These are phyloP conservation scores for Epicampocera succincta DNA, from an alignment of 2,888 invertebrate species.

Conservation along the genomic window DNA sequence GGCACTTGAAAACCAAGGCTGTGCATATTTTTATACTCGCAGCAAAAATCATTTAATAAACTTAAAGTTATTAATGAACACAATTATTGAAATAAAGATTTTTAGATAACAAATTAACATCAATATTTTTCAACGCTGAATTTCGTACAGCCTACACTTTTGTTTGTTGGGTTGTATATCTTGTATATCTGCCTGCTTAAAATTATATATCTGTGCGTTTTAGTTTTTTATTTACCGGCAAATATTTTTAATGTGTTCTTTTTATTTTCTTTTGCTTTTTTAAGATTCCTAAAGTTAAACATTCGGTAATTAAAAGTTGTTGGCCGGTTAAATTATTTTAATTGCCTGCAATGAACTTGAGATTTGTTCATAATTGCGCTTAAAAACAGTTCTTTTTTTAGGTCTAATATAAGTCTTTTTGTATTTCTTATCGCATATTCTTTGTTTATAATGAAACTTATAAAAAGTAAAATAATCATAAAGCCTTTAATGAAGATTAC, in stretches of 20 bases:
- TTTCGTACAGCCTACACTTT: too few species aligned
- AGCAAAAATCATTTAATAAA: too few species aligned
- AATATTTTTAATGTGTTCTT: conserved; percentile 52
- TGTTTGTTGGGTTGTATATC: not conserved
- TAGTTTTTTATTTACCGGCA: conserved; percentile 50
- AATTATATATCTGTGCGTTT: not conserved
- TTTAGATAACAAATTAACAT: too few species aligned
- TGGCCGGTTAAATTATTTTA: conserved; percentile 54
- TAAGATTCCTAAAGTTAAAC: conserved; percentile 37
- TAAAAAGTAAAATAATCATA: conserved; percentile 45
- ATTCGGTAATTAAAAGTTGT: conserved; percentile 66
- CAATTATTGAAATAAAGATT: too few species aligned
- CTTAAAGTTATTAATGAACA: too few species aligned
- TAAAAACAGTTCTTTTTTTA: conserved; percentile 25
- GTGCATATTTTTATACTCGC: too few species aligned
- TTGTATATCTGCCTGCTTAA: not conserved
- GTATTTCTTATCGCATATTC: conserved; percentile 43
- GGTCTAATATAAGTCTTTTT: conserved; percentile 3
- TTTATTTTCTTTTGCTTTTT: conserved; percentile 18
- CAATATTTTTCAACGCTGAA: too few species aligned
- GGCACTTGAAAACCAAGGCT: too few species aligned
- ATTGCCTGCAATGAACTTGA: conserved; percentile 77
- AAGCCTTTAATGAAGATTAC: conserved; percentile 37
- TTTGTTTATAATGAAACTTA: conserved; percentile 44
- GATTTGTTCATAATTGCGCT: conserved; percentile 60